phyloP scores from a whole-genome alignment of 2,888 invertebrate genomes.

The Drosophila quasianomalipes region DNA sequence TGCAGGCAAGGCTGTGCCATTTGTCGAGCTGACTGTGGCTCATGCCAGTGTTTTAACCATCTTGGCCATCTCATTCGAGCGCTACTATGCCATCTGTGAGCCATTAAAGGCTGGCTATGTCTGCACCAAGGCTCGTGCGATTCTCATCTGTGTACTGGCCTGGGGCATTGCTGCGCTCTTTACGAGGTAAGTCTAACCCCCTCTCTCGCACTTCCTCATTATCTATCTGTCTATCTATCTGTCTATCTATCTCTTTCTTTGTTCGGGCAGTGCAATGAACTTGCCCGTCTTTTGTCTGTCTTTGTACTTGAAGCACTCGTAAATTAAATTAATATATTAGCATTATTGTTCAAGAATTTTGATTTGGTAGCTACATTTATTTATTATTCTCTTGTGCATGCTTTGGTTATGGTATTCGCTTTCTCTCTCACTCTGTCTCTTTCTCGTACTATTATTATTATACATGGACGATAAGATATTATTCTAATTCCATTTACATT shows the following conservation, averaged over 20 bases:
- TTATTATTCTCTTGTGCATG: constrained; percentile 50
- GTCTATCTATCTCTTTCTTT: constrained; percentile 4
- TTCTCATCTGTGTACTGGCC: constrained; percentile 92
- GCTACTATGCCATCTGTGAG: constrained; percentile 96
- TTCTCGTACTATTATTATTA: constrained; percentile 1
- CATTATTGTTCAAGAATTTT: constrained; percentile 29
- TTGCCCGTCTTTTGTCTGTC: constrained; percentile 7
- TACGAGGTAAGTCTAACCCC: constrained; percentile 89
- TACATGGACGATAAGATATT: constrained; percentile 13
- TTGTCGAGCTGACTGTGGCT: constrained; percentile 95
- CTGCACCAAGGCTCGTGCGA: constrained; percentile 94
- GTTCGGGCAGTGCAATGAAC: constrained; percentile 45
- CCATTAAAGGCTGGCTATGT: constrained; percentile 95
- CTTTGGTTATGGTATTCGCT: constrained; percentile 25
- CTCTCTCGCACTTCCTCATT: not conserved
- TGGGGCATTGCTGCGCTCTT: constrained; percentile 94
- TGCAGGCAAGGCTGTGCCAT: constrained; percentile 95
- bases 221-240: not conserved
- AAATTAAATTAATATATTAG: constrained; percentile 36
- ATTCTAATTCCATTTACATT: constrained; percentile 39
- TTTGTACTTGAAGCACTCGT: constrained; percentile 17
- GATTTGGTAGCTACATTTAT: constrained; percentile 11
- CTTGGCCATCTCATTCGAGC: constrained; percentile 96
- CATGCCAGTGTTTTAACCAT: constrained; percentile 97
- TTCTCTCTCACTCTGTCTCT: not conserved